phyloP scores from a whole-genome alignment of 2,113 vertebrate species.

The Equus przewalskii region DNA sequence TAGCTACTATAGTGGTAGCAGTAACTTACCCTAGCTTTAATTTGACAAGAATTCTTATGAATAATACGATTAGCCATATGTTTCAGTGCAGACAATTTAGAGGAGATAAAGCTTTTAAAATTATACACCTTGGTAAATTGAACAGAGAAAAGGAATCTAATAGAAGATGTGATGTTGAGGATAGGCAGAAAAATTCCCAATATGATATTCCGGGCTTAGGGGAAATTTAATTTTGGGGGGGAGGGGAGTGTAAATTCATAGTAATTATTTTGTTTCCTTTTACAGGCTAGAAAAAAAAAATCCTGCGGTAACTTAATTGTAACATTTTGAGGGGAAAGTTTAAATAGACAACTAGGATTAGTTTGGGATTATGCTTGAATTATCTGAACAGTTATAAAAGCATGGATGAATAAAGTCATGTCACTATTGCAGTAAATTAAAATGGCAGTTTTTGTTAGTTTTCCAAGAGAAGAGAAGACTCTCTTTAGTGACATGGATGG shows the following conservation, averaged over 20 bases:
- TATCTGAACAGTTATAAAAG: background rate
- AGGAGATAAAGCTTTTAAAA: constrained; percentile 37
- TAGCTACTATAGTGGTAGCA: background rate
- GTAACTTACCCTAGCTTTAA: background rate
- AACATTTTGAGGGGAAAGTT: constrained; percentile 43
- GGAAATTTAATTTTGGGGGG: background rate
- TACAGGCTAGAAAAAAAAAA: background rate
- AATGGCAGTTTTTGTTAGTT: constrained; percentile 25
- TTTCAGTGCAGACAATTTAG: background rate
- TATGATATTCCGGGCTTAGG: background rate
- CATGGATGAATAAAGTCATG: background rate
- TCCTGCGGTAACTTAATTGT: constrained; percentile 1
- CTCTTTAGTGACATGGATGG: background rate
- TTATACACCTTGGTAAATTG: constrained; percentile 1
- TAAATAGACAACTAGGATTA: constrained; percentile 1
- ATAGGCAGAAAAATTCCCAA: background rate
- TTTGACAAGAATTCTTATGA: constrained; percentile 20
- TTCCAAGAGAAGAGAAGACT: constrained; percentile 4
- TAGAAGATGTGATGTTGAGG: background rate
- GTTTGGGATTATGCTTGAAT: constrained; percentile 36
- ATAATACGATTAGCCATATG: background rate
- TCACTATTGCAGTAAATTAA: background rate
- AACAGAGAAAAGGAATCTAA: background rate
- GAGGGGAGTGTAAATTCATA: background rate
- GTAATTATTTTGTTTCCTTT: constrained; percentile 53